Conservation (phyloP, 2,113 vertebrate genomes). For the Silurus glanis region DNA sequence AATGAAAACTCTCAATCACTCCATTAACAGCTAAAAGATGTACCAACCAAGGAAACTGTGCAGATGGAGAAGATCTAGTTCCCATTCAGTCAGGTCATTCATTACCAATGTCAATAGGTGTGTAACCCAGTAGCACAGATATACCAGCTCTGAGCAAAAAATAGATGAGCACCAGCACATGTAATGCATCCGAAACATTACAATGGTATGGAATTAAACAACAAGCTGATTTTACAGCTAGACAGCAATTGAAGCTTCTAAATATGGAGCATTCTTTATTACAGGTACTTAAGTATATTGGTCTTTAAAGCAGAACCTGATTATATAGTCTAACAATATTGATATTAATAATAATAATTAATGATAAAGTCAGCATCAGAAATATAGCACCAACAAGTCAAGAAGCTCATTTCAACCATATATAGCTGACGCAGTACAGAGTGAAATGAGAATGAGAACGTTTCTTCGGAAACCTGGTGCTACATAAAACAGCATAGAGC, state of each 20-base stretch:
- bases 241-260: conserved; percentile 29
- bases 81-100: conserved; percentile 44
- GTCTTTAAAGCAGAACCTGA: neutral
- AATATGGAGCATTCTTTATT: conserved; percentile 31
- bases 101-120: conserved; percentile 55
- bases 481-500: no score
- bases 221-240: neutral
- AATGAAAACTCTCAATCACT: conserved; percentile 25
- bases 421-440: no score
- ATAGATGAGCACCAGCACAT: conserved; percentile 40
- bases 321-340: neutral
- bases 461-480: no score
- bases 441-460: no score
- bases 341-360: neutral
- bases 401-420: no score
- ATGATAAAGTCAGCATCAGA: no score
- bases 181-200: conserved; percentile 32
- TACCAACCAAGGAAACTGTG: conserved; percentile 25
- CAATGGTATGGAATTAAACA: neutral
- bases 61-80: conserved; percentile 38
- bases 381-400: neutral
- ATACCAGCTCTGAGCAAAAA: conserved; percentile 25
- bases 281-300: conserved; percentile 6
- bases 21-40: conserved; percentile 32
- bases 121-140: conserved; percentile 52